These are phyloP conservation scores for Drepana falcataria DNA, from an alignment of 2,888 invertebrate genomes.

Conservation along the genomic window DNA sequence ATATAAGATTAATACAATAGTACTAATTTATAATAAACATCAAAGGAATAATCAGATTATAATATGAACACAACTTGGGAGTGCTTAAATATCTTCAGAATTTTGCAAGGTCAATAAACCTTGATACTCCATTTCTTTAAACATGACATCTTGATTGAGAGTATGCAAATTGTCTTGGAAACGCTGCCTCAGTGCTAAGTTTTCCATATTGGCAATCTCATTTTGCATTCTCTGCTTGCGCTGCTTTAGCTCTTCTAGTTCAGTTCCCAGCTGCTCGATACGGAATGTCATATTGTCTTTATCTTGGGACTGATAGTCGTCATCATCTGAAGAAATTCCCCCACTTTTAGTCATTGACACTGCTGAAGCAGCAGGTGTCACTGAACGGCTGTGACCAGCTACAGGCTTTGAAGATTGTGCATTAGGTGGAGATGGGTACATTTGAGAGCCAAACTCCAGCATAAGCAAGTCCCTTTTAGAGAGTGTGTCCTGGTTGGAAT, in stretches of 20 bases:
- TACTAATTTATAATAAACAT: too few relatives aligned
- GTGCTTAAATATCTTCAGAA: conserved; percentile 57
- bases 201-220: conserved; percentile 91
- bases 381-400: conserved; percentile 30
- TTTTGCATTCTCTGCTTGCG: conserved; percentile 88
- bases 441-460: conserved; percentile 58
- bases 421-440: conserved; percentile 43
- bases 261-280: conserved; percentile 84
- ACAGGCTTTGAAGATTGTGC: conserved; percentile 28
- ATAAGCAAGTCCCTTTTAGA: conserved; percentile 36
- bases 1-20: too few relatives aligned
- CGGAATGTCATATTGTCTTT: conserved; percentile 80
- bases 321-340: conserved; percentile 52
- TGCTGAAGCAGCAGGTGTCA: conserved; percentile 33
- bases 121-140: conserved; percentile 84
- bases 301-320: conserved; percentile 49
- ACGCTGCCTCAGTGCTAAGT: conserved; percentile 87
- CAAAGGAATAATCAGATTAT: too few relatives aligned
- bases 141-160: conserved; percentile 87
- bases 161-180: conserved; percentile 90
- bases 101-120: conserved; percentile 59
- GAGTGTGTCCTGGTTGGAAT: conserved; percentile 49
- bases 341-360: conserved; percentile 28
- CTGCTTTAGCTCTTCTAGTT: conserved; percentile 86
- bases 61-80: too few relatives aligned